Percentiles rank a stretch among this genome's conserved stretches.
These are phyloP conservation scores for Cygnus atratus DNA, from an alignment of 2,113 vertebrate species.

Conservation along the genomic window DNA sequence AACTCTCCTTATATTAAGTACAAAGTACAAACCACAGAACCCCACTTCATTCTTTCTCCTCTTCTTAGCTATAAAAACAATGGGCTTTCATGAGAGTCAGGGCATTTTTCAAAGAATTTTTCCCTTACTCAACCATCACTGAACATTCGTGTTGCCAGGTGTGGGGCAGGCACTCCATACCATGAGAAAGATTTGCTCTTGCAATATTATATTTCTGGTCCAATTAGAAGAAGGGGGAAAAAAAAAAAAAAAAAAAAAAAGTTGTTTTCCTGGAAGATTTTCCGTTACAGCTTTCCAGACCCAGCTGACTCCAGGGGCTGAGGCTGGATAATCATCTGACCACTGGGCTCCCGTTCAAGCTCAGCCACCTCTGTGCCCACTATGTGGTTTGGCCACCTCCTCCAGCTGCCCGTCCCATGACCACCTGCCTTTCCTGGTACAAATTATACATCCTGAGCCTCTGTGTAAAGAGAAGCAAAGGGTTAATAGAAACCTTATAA, in stretches of 20 bases:
- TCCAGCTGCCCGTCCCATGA: neutral
- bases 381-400: neutral
- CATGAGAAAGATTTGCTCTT: neutral
- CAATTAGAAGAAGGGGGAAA: neutral
- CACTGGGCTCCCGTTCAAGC: neutral
- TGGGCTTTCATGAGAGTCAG: neutral
- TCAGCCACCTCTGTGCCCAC: neutral
- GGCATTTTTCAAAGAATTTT: neutral
- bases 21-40: constrained; percentile 25
- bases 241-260: neutral
- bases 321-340: neutral
- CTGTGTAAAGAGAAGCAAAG: neutral
- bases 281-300: neutral
- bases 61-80: neutral
- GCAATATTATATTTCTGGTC: neutral
- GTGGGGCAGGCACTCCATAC: neutral
- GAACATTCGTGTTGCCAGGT: neutral
- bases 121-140: neutral
- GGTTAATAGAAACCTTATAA: constrained; percentile 62
- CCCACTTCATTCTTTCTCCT: constrained; percentile 34
- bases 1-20: constrained; percentile 41
- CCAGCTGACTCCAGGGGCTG: neutral
- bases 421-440: neutral
- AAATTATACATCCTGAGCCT: accelerated
- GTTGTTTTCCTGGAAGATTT: neutral